phyloP scores from a whole-genome alignment of 1,140 invertebrate genomes.

The Psix sp. region DNA sequence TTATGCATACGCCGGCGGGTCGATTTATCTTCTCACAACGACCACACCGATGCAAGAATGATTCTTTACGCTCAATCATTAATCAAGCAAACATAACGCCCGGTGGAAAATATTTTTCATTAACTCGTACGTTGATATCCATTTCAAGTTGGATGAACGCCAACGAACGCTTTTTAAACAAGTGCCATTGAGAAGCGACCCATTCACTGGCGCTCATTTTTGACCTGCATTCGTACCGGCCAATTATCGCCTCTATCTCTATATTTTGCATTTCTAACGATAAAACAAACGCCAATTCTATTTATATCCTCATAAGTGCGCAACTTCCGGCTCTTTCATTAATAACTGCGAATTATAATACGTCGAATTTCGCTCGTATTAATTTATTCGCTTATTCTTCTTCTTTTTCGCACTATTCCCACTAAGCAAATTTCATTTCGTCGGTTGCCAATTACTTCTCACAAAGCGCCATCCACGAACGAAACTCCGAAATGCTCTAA shows the following conservation, averaged over 20 bases:
- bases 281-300: not conserved
- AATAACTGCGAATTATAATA: conserved; percentile 39
- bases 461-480: conserved; percentile 30
- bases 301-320: no score
- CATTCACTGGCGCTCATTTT: conserved; percentile 20
- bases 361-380: conserved; percentile 20
- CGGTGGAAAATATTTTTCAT: conserved; percentile 9
- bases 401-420: conserved; percentile 12
- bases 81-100: no score
- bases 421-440: conserved; percentile 31
- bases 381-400: conserved; percentile 12
- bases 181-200: conserved; percentile 3
- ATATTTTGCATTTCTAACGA: not conserved
- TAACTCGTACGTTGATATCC: not conserved
- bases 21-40: no score
- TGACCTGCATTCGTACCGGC: conserved; percentile 2
- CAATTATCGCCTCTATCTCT: not conserved
- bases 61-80: no score
- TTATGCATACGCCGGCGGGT: no score
- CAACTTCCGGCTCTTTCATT: conserved; percentile 14
- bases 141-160: conserved; percentile 11
- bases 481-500: conserved; percentile 39
- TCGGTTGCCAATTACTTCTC: conserved; percentile 41
- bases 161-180: conserved; percentile 10
- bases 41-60: no score